Percentiles rank a stretch among this genome's conserved stretches.
These are phyloP conservation scores for Periophthalmus magnuspinnatus DNA, from an alignment of 2,797 vertebrate species.

Conservation along the genomic window DNA sequence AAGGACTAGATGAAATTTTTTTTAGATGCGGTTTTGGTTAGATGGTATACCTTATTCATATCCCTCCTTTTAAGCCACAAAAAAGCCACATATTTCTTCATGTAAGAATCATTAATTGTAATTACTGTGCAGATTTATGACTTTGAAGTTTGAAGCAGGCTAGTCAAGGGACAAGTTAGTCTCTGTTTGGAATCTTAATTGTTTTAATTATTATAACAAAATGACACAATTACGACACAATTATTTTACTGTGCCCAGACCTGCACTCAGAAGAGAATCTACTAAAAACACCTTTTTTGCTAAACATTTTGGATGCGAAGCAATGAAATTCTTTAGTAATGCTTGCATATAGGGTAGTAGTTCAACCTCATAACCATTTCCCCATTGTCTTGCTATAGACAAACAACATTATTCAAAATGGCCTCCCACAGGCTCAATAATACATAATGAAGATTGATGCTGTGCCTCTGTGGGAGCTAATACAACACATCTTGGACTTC, in stretches of 20 bases:
- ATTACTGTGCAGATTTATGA: not conserved
- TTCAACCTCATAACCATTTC: conserved; percentile 7
- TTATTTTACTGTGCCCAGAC: not conserved
- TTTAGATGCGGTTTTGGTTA: too few relatives aligned
- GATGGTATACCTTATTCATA: too few relatives aligned
- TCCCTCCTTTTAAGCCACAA: too few relatives aligned
- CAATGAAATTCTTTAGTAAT: not conserved
- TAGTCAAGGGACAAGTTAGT: not conserved
- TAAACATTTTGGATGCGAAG: not conserved
- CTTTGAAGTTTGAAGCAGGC: not conserved
- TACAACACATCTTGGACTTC: conserved; percentile 42
- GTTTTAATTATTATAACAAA: not conserved
- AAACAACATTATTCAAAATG: conserved; percentile 56
- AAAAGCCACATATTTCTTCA: too few relatives aligned
- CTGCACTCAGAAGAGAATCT: not conserved
- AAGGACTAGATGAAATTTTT: too few relatives aligned
- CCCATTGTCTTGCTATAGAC: conserved; percentile 27
- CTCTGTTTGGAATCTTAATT: not conserved
- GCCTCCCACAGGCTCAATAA: conserved; percentile 47
- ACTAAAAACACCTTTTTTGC: not conserved
- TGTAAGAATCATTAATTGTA: too few relatives aligned
- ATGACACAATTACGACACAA: not conserved
- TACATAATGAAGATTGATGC: conserved; percentile 57
- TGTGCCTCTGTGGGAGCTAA: conserved; percentile 16
- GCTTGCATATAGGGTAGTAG: not conserved